Evolutionary conservation across 2,888 invertebrate genomes (phyloP).

Genomic region (Sacculina carcini): DNA sequence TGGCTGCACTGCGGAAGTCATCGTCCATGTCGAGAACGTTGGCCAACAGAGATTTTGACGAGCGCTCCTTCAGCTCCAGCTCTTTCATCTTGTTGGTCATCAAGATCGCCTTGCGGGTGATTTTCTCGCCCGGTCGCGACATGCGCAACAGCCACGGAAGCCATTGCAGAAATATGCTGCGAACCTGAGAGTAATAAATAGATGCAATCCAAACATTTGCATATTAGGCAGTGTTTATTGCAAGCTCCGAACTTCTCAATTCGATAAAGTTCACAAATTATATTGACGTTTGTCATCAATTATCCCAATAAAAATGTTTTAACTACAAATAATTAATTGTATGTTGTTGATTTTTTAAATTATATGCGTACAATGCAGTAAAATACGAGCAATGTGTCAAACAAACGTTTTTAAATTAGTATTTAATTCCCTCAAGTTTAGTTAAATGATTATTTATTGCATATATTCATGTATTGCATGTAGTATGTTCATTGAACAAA

Average conservation of each 20-base stretch:
- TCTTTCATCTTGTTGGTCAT: constrained; percentile 54
- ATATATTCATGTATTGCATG: too few relatives aligned
- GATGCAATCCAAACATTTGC: background rate
- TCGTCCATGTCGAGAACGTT: constrained; percentile 94
- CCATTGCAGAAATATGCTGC: constrained; percentile 82
- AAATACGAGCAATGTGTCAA: too few relatives aligned
- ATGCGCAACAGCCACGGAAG: constrained; percentile 88
- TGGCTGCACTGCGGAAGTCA: constrained; percentile 33
- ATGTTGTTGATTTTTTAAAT: too few relatives aligned
- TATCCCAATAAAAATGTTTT: too few relatives aligned
- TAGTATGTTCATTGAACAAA: too few relatives aligned
- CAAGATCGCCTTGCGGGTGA: constrained; percentile 27
- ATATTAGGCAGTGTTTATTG: background rate
- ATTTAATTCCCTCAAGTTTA: too few relatives aligned
- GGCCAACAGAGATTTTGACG: constrained; percentile 79
- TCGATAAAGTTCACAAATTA: too few relatives aligned
- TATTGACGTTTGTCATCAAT: too few relatives aligned
- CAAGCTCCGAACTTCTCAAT: background rate
- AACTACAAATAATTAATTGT: too few relatives aligned
- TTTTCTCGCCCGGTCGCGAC: constrained; percentile 38
- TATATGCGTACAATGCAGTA: too few relatives aligned
- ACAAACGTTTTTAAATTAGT: too few relatives aligned
- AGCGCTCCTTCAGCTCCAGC: constrained; percentile 63
- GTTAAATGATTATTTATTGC: too few relatives aligned
- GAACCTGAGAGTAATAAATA: constrained; percentile 33